Percentiles rank a stretch among this genome's conserved stretches.
These are phyloP conservation scores for Sander vitreus DNA, from an alignment of 2,113 vertebrate species.

Conservation along the genomic window DNA sequence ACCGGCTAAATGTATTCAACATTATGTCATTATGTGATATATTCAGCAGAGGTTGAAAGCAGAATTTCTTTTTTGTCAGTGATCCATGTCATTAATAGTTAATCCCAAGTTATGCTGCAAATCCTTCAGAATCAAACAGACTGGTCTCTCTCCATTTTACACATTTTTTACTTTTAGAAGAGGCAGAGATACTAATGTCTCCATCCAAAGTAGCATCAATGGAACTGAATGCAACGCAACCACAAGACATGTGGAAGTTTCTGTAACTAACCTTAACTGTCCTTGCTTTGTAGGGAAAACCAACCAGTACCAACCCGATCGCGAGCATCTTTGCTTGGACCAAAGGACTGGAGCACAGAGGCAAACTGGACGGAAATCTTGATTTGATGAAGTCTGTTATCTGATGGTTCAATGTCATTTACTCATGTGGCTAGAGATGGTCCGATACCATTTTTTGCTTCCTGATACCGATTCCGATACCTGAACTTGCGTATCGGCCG, in stretches of 20 bases:
- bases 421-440: not conserved
- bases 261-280: not conserved
- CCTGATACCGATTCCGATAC: too few species aligned
- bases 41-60: not conserved
- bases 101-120: not conserved
- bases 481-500: too few species aligned
- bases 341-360: slow-evolving; percentile 92
- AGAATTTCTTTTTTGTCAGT: not conserved
- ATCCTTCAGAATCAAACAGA: not conserved
- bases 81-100: not conserved
- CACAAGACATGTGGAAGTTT: not conserved
- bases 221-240: not conserved
- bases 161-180: not conserved
- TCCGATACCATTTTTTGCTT: too few species aligned
- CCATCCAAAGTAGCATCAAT: not conserved
- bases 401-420: not conserved
- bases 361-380: slow-evolving; percentile 91
- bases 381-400: slow-evolving; percentile 88
- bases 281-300: slow-evolving; percentile 84
- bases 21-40: not conserved
- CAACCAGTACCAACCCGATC: slow-evolving; percentile 97
- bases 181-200: not conserved
- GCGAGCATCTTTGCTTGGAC: slow-evolving; percentile 99
- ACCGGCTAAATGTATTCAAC: too few species aligned
- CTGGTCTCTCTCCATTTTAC: not conserved